phyloP scores from a whole-genome alignment of 2,113 vertebrate species.

The Nanorana parkeri region DNA sequence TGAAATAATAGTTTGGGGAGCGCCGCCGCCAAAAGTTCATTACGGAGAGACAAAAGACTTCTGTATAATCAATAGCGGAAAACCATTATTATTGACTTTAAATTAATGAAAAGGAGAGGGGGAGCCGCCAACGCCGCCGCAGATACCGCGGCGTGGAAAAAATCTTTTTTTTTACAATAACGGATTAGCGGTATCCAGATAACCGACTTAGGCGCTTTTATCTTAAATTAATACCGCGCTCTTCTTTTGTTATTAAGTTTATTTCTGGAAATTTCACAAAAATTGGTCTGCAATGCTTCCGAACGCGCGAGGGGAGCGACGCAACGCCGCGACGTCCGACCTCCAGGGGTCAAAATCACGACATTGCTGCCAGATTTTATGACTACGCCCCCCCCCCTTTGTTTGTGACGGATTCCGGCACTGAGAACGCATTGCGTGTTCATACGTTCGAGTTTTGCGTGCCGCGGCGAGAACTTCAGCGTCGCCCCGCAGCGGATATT shows the following conservation, averaged over 20 bases:
- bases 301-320: neutral
- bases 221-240: conserved; percentile 63
- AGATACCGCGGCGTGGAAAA: conserved; percentile 69
- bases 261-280: conserved; percentile 41
- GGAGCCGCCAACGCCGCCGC: conserved; percentile 64
- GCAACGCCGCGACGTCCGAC: too few relatives aligned
- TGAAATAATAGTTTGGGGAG: conserved; percentile 82
- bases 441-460: too few relatives aligned
- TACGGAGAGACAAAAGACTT: conserved; percentile 90
- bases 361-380: too few relatives aligned
- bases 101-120: conserved; percentile 59
- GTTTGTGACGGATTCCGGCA: too few relatives aligned
- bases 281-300: neutral
- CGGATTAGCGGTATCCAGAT: conserved; percentile 71
- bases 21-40: conserved; percentile 90
- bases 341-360: too few relatives aligned
- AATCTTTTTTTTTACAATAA: conserved; percentile 66
- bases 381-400: too few relatives aligned
- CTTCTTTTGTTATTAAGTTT: conserved; percentile 59
- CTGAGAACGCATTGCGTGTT: too few relatives aligned
- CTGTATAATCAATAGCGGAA: conserved; percentile 90
- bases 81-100: conserved; percentile 84
- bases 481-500: too few relatives aligned
- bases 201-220: conserved; percentile 56
- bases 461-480: too few relatives aligned